These are phyloP conservation scores for Hyaena hyaena DNA, from an alignment of 2,113 vertebrate genomes.

Conservation along the genomic window DNA sequence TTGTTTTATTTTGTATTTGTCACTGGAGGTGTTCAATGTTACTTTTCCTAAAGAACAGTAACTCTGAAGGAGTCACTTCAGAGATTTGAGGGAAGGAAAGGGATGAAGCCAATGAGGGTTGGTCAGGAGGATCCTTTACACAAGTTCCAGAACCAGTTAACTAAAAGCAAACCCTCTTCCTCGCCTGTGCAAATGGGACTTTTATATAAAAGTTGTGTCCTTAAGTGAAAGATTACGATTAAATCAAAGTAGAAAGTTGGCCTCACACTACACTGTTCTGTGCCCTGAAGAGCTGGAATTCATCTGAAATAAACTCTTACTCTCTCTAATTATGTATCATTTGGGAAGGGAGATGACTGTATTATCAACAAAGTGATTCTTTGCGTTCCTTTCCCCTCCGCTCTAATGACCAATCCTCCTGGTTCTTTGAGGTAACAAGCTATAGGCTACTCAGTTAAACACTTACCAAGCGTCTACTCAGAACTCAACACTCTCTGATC, in stretches of 20 bases:
- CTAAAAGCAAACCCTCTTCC: not conserved
- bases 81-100: not conserved
- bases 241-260: slow-evolving; percentile 68
- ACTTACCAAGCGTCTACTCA: no score
- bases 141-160: not conserved
- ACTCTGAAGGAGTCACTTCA: not conserved
- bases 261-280: not conserved
- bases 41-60: not conserved
- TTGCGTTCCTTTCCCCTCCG: not conserved
- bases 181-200: not conserved
- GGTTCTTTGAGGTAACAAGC: not conserved
- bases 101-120: not conserved
- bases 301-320: slow-evolving; percentile 60
- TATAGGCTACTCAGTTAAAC: not conserved
- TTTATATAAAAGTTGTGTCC: slow-evolving; percentile 45
- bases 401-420: not conserved
- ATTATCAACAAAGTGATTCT: not conserved
- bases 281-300: slow-evolving; percentile 38
- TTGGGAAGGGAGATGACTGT: not conserved
- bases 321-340: slow-evolving; percentile 22
- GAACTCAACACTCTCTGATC: not conserved
- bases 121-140: not conserved
- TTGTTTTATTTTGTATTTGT: not conserved
- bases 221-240: slow-evolving; percentile 53
- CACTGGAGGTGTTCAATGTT: not conserved